Evolutionary conservation across 2,888 invertebrate species (phyloP).

Genomic region (Eilema sororculum): DNA sequence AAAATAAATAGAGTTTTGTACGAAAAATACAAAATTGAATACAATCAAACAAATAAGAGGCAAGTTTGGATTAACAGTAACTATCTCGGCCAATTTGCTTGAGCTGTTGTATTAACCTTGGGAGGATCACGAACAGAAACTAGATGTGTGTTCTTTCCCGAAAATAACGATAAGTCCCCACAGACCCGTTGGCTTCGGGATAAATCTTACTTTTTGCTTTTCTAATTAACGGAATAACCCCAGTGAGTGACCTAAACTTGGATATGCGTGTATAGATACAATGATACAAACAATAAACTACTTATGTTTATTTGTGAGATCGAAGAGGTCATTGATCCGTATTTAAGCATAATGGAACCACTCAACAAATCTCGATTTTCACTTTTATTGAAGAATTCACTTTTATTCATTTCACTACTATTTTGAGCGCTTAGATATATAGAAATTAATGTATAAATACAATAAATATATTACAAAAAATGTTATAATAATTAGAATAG

Average conservation of each 20-base stretch:
- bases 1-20: no score
- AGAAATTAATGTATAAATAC: no score
- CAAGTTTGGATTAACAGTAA: neutral
- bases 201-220: constrained; percentile 2
- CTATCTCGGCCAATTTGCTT: constrained; percentile 1
- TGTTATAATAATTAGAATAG: no score
- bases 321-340: no score
- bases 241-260: neutral
- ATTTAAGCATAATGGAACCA: no score
- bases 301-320: no score
- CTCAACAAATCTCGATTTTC: no score
- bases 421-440: no score
- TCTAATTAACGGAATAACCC: neutral
- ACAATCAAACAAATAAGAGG: neutral
- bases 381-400: no score
- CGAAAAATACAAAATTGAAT: neutral
- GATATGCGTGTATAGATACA: neutral
- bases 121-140: neutral
- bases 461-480: no score
- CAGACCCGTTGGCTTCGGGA: neutral
- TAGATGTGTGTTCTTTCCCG: constrained; percentile 1
- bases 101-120: neutral
- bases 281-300: no score
- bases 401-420: no score
- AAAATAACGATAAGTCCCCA: neutral